phyloP scores from a whole-genome alignment of 2,113 vertebrate species.

The Eulemur macaco region DNA sequence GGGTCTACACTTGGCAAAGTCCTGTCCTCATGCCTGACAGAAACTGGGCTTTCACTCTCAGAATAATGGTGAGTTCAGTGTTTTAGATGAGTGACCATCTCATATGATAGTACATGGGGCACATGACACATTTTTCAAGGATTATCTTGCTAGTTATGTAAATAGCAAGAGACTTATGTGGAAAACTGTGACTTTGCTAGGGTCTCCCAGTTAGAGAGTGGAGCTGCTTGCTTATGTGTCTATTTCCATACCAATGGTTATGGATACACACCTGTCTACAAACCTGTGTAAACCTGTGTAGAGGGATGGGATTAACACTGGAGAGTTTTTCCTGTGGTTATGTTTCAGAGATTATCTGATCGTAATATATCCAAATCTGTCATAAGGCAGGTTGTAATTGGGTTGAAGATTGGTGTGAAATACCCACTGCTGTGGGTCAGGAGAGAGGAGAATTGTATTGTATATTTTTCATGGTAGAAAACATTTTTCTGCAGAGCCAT shows the following conservation, averaged over 20 bases:
- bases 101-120: not conserved
- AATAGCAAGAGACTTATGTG: constrained; percentile 14
- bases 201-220: not conserved
- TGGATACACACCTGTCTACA: not conserved
- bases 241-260: not conserved
- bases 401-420: not conserved
- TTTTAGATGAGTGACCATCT: constrained; percentile 8
- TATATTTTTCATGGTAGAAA: not conserved
- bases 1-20: constrained; percentile 50
- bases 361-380: not conserved
- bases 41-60: constrained; percentile 60
- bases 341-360: not conserved
- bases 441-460: not conserved
- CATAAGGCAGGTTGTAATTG: not conserved
- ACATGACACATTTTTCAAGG: not conserved
- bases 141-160: constrained; percentile 9
- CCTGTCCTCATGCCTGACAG: constrained; percentile 1
- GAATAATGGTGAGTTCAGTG: constrained; percentile 4
- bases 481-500: not conserved
- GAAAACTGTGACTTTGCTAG: not conserved
- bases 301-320: not conserved
- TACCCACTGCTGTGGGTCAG: not conserved
- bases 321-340: not conserved
- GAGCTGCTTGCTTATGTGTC: not conserved
- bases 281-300: no score